Base-by-base conservation (phyloP, 1,140 invertebrate species). In the Helicoverpa armigera region DNA sequence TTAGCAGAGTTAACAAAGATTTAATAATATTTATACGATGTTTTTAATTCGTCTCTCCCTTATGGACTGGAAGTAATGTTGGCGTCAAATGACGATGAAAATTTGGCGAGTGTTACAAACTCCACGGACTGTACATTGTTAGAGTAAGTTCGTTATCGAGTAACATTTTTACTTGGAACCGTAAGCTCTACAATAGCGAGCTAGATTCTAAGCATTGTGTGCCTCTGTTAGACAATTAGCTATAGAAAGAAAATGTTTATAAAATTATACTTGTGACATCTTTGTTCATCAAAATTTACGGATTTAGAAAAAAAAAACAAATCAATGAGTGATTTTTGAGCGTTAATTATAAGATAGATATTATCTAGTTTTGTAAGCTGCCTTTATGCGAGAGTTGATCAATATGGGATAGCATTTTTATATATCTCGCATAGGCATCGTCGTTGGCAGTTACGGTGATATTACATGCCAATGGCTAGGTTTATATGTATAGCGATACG, bases 191-290 rank as follows among this genome's bases (percentile, higher is more conserved):
- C 53, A 76, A 76, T 63, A 78, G 76, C 69, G 83, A 87, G 82
- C 84, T 92, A 91, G 88, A 70, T 87, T 82, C 80, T 94, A 94
- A 94, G 91, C 82, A 93, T 90, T 88, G 92, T 94, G 92, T 94
- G 93, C 93, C 93, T 93, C 91, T 90, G 91, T 92, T 94, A 93
- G 89, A 89, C 78, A 87, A 79, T 89, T 86, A 88, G 82, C 54
- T 76, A 82, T 85, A 86, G 80, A 83, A 43, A 74, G 63, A 85
- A 85, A 87, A 43, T 84, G 78, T 84, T 79, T 69, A 58, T 69
- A 79, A 79, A 69, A 69, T 54, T 70, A 70, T 79, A 79, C 53
- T 58, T 56, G 53, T 69, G 65, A 79, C 61, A 69, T 58, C 29
- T 35, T 58, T 77, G 75, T 77, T 77, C 65, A 58, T 60, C 63